phyloP scores from a whole-genome alignment of 2,113 vertebrate species.

The Lepisosteus oculatus region DNA sequence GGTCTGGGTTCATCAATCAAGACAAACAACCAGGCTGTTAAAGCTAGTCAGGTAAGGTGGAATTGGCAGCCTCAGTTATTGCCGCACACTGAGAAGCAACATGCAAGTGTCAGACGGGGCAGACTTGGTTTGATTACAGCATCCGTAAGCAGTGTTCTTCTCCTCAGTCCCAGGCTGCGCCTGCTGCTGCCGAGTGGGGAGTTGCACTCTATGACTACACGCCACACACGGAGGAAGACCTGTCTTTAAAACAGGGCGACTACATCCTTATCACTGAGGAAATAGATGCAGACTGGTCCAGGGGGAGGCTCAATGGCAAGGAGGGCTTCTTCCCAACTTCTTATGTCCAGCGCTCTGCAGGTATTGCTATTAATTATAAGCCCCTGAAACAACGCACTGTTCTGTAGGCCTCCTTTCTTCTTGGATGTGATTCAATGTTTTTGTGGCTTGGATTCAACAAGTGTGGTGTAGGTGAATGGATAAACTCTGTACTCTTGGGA shows the following conservation, averaged over 20 bases:
- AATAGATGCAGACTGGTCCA: constrained; percentile 77
- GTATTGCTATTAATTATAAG: constrained; percentile 47
- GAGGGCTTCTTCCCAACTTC: constrained; percentile 83
- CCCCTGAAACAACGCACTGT: no score
- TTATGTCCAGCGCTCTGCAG: constrained; percentile 71
- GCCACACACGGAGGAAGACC: constrained; percentile 73
- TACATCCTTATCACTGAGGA: constrained; percentile 74
- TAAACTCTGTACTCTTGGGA: no score
- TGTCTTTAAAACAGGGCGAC: constrained; percentile 81
- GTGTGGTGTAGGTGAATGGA: no score
- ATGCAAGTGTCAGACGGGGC: constrained; percentile 30
- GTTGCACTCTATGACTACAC: constrained; percentile 82
- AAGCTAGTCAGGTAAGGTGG: constrained; percentile 50
- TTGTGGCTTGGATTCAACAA: no score
- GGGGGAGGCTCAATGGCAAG: constrained; percentile 70
- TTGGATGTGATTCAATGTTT: no score
- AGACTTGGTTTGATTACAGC: neutral
- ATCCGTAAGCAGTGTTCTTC: neutral
- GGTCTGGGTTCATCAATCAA: constrained; percentile 54
- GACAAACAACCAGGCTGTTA: constrained; percentile 20
- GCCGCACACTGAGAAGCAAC: neutral
- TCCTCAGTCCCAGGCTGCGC: constrained; percentile 28
- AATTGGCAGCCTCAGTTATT: neutral
- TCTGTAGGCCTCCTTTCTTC: no score
- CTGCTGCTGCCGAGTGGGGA: constrained; percentile 65